A percentile compares a stretch with the other conserved stretches of the same genome.
phyloP scores from a whole-genome alignment of 2,888 invertebrate genomes.

The Cephus sareptanus region DNA sequence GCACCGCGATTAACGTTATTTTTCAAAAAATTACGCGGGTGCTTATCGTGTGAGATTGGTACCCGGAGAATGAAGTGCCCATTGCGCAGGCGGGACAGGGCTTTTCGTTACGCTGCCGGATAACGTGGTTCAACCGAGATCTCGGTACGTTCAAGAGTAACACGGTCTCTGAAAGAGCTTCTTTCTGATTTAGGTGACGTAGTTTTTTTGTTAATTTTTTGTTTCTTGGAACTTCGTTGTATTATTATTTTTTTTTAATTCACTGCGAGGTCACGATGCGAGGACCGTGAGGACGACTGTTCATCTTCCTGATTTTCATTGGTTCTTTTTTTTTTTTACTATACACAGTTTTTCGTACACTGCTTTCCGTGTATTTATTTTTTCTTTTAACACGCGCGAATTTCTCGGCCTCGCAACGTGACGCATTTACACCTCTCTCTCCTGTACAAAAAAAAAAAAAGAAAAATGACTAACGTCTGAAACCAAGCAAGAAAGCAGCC shows the following conservation, averaged over 20 bases:
- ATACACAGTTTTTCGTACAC: not conserved
- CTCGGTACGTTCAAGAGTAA: constrained; percentile 62
- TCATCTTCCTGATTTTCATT: not conserved
- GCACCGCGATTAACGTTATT: not conserved
- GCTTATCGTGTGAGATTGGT: constrained; percentile 2
- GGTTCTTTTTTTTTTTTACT: not conserved
- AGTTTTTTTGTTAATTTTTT: constrained; percentile 36
- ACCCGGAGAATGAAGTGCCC: constrained; percentile 43
- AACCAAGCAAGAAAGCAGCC: constrained; percentile 3
- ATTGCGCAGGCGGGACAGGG: constrained; percentile 59
- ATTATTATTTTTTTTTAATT: constrained; percentile 10
- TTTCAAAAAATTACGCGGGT: constrained; percentile 9
- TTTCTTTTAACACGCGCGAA: constrained; percentile 12
- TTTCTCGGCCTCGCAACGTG: constrained; percentile 45
- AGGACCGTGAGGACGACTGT: constrained; percentile 17
- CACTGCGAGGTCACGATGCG: constrained; percentile 27
- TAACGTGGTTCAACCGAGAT: constrained; percentile 60
- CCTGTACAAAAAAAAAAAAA: constrained; percentile 34
- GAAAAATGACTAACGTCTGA: not conserved
- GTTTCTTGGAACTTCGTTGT: constrained; percentile 13
- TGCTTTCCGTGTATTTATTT: not conserved
- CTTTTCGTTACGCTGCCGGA: constrained; percentile 54
- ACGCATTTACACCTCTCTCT: constrained; percentile 54
- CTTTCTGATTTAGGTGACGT: constrained; percentile 45
- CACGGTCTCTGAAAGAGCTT: constrained; percentile 62